These are phyloP conservation scores for Synanthedon tipuliformis DNA, from an alignment of 2,888 invertebrate species.

Conservation along the genomic window DNA sequence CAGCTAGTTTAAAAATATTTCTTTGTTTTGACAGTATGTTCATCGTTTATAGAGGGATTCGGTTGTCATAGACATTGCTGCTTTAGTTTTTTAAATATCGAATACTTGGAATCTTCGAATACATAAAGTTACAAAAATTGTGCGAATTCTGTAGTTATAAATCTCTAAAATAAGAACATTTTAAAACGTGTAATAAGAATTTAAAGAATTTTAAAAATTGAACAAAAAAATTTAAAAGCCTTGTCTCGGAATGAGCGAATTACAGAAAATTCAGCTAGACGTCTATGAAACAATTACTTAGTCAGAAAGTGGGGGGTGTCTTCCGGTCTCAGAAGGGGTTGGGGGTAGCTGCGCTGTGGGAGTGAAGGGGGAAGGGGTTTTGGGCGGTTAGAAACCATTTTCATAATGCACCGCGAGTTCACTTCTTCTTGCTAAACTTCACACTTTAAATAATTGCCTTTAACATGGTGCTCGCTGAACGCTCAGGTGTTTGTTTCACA, in stretches of 20 bases:
- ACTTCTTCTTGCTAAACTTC: constrained; percentile 40
- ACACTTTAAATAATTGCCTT: constrained; percentile 56
- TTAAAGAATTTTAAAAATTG: neutral
- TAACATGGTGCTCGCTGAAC: constrained; percentile 4
- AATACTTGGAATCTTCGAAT: too few relatives aligned
- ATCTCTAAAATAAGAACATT: too few relatives aligned
- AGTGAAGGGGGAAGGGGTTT: neutral
- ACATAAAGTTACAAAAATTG: too few relatives aligned
- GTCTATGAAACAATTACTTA: constrained; percentile 22
- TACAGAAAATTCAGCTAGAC: constrained; percentile 4
- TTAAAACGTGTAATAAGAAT: neutral
- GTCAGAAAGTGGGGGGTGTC: constrained; percentile 8
- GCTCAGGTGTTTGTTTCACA: neutral
- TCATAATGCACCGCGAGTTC: constrained; percentile 48
- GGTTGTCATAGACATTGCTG: too few relatives aligned
- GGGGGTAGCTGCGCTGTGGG: neutral
- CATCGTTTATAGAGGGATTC: too few relatives aligned
- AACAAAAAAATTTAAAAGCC: neutral
- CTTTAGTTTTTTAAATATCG: too few relatives aligned
- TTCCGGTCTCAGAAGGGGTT: constrained; percentile 4
- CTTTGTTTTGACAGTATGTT: too few relatives aligned
- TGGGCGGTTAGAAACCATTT: constrained; percentile 32
- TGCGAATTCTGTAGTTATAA: too few relatives aligned
- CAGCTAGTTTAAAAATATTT: too few relatives aligned
- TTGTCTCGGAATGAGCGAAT: neutral